These are phyloP conservation scores for Triplophysa tibetana DNA, from an alignment of 2,113 vertebrate species.

Conservation along the genomic window DNA sequence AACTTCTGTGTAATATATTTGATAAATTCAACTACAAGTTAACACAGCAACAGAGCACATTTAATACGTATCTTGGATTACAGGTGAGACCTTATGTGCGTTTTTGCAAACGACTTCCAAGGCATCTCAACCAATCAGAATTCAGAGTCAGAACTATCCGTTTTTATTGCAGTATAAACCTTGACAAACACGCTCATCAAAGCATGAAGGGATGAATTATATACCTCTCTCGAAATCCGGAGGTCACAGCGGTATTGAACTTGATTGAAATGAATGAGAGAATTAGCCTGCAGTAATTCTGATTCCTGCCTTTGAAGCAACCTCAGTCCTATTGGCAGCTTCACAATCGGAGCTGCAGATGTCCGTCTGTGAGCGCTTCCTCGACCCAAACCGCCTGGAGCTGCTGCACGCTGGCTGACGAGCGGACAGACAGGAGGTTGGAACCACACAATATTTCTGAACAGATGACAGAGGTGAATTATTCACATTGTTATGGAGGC, in stretches of 20 bases:
- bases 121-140: no score
- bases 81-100: no score
- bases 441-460: conserved; percentile 43
- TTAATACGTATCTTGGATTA: no score
- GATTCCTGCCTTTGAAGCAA: conserved; percentile 51
- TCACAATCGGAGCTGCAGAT: conserved; percentile 42
- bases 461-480: conserved; percentile 63
- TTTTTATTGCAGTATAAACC: neutral
- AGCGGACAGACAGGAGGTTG: conserved; percentile 28
- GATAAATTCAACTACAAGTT: no score
- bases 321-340: conserved; percentile 49
- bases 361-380: conserved; percentile 22
- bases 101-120: no score
- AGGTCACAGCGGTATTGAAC: conserved; percentile 50
- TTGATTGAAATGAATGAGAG: conserved; percentile 54
- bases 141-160: no score
- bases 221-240: conserved; percentile 45
- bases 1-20: no score
- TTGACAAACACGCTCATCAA: conserved; percentile 37
- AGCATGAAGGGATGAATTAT: conserved; percentile 47
- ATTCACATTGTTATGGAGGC: conserved; percentile 64
- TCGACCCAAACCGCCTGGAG: conserved; percentile 21
- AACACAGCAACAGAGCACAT: no score
- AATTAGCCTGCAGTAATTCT: conserved; percentile 45
- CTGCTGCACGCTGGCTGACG: conserved; percentile 1